Evolutionary conservation across 2,113 vertebrate species (phyloP).

Genomic region (Rhinogobius similis): DNA sequence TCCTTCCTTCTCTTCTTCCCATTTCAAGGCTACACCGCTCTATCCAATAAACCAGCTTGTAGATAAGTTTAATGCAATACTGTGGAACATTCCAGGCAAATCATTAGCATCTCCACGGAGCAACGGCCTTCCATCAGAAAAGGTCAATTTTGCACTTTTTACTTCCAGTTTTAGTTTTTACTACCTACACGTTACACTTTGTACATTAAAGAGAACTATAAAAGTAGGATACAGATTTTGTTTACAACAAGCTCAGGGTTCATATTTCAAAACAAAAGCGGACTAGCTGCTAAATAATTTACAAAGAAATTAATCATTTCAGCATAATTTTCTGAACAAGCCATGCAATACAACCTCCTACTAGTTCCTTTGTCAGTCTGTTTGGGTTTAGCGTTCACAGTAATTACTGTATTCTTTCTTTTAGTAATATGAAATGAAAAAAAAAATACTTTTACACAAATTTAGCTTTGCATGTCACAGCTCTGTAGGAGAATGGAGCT

Average conservation of each 20-base stretch:
- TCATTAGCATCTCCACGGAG: neutral
- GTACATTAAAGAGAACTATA: no score
- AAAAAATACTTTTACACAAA: neutral
- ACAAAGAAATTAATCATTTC: neutral
- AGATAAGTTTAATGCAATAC: neutral
- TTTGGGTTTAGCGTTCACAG: neutral
- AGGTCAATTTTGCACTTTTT: no score
- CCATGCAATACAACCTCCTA: no score
- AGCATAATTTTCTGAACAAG: neutral
- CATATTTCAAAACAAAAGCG: neutral
- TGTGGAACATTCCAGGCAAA: neutral
- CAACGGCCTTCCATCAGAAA: no score
- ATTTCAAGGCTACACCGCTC: no score
- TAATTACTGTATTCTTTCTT: neutral
- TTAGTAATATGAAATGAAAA: neutral
- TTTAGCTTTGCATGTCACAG: neutral
- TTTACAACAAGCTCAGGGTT: neutral
- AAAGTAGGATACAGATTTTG: no score
- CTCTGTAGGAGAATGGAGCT: neutral
- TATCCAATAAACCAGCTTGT: no score
- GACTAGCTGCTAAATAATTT: neutral
- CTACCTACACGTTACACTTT: no score
- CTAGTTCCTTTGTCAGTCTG: no score
- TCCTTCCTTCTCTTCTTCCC: no score
- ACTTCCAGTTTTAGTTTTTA: no score